Conservation (phyloP, 2,113 vertebrate species). For the Epinephelus moara region DNA sequence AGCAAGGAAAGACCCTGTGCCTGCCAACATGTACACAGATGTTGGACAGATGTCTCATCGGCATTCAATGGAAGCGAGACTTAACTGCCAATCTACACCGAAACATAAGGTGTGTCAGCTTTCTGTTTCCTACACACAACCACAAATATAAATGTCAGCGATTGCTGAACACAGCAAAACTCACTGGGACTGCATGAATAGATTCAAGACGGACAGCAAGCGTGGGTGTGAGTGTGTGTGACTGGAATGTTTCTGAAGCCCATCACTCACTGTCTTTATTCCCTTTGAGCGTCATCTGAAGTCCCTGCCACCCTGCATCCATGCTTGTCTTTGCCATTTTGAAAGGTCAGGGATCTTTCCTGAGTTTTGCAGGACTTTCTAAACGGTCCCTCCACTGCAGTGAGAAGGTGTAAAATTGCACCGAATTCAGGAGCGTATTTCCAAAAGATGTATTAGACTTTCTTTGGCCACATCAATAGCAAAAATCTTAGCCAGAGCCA, state of each 20-base stretch:
- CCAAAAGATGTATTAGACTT: background rate
- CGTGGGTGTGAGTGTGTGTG: slow-evolving; percentile 13
- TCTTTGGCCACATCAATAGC: background rate
- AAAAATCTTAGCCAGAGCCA: background rate
- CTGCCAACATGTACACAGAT: slow-evolving; percentile 6
- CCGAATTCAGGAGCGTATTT: background rate
- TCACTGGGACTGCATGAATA: background rate
- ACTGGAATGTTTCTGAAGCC: slow-evolving; percentile 47
- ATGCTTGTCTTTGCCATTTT: slow-evolving; percentile 63
- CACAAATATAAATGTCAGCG: slow-evolving; percentile 13
- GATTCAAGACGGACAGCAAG: slow-evolving; percentile 29
- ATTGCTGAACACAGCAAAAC: slow-evolving; percentile 57
- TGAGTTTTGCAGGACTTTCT: slow-evolving; percentile 5
- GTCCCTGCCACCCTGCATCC: slow-evolving; percentile 27
- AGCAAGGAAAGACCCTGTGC: slow-evolving; percentile 50
- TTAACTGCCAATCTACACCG: slow-evolving; percentile 52
- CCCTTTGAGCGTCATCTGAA: slow-evolving; percentile 50
- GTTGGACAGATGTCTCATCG: slow-evolving; percentile 52
- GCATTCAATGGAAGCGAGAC: slow-evolving; percentile 57
- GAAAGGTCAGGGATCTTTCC: slow-evolving; percentile 62
- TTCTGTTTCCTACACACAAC: slow-evolving; percentile 32
- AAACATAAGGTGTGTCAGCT: slow-evolving; percentile 58
- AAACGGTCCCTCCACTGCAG: background rate
- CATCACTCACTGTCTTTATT: slow-evolving; percentile 70
- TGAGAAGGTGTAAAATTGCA: background rate